Percentiles rank a stretch among this genome's conserved stretches.
phyloP scores from a whole-genome alignment of 2,888 invertebrate species.

The Xestia ashworthii region DNA sequence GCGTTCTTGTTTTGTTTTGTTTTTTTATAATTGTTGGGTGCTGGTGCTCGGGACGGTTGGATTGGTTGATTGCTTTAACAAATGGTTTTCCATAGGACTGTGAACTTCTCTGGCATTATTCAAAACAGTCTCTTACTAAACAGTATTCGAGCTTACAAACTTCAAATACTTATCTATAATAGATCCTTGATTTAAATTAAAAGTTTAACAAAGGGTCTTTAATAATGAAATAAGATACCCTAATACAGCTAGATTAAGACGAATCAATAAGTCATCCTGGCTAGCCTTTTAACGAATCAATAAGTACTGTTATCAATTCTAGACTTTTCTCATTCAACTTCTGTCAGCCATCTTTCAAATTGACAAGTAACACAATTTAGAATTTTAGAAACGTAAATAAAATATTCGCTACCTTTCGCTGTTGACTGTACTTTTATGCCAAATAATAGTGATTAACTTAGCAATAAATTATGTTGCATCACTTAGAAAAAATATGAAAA shows the following conservation, averaged over 20 bases:
- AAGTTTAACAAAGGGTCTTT: neutral
- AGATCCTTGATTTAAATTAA: neutral
- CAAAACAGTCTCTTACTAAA: neutral
- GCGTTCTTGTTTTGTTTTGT: conserved; percentile 30
- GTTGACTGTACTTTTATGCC: neutral
- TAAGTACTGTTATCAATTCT: neutral
- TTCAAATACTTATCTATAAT: neutral
- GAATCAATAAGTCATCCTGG: neutral
- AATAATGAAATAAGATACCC: neutral
- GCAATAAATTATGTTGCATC: conserved; percentile 15
- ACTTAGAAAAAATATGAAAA: conserved; percentile 1
- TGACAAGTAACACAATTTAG: neutral
- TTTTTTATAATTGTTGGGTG: conserved; percentile 6
- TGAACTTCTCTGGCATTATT: neutral
- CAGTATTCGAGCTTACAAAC: neutral
- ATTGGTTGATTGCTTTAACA: neutral
- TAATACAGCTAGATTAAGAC: neutral
- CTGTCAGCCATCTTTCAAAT: neutral
- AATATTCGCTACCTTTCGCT: neutral
- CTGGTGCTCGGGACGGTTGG: neutral
- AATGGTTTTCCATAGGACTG: neutral
- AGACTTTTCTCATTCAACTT: neutral
- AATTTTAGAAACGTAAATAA: neutral
- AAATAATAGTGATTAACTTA: neutral
- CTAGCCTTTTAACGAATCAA: too few relatives aligned